Percentiles rank a stretch among this genome's conserved stretches.
Conservation (phyloP, 2,888 invertebrate genomes). For the Spodoptera littoralis region DNA sequence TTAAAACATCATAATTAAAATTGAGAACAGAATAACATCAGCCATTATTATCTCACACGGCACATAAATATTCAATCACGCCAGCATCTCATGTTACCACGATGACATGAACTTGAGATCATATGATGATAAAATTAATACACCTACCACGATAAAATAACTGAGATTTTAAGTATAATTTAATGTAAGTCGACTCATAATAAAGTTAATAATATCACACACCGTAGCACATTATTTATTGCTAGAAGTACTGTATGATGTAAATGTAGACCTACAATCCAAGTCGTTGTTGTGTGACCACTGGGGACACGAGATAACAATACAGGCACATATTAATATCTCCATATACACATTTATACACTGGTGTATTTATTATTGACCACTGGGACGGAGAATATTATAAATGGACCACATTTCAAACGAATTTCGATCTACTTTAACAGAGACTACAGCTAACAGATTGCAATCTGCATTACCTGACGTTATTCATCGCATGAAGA, state of each 20-base stretch:
- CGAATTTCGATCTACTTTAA: conserved; percentile 57
- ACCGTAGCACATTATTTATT: conserved; percentile 1
- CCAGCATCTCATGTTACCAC: conserved; percentile 19
- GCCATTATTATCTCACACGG: conserved; percentile 14
- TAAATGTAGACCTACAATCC: conserved; percentile 32
- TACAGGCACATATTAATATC: conserved; percentile 41
- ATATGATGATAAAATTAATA: conserved; percentile 13
- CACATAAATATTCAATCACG: conserved; percentile 28
- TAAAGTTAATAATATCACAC: conserved; percentile 10
- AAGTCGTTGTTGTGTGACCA: conserved; percentile 42
- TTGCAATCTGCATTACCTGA: conserved; percentile 65
- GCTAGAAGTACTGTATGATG: conserved; percentile 17
- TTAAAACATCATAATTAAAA: too few species aligned
- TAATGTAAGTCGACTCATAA: background rate
- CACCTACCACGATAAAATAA: conserved; percentile 2
- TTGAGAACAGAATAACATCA: conserved; percentile 1
- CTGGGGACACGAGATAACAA: conserved; percentile 58
- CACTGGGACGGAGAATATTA: conserved; percentile 36
- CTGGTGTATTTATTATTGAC: conserved; percentile 43
- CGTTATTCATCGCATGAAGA: conserved; percentile 73
- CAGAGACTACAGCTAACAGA: conserved; percentile 57
- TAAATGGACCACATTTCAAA: conserved; percentile 48
- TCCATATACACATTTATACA: conserved; percentile 33
- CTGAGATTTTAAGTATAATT: conserved; percentile 1
- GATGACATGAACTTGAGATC: conserved; percentile 12